These are phyloP conservation scores for Sepioteuthis lessoniana DNA, from an alignment of 2,888 invertebrate genomes.

Conservation along the genomic window DNA sequence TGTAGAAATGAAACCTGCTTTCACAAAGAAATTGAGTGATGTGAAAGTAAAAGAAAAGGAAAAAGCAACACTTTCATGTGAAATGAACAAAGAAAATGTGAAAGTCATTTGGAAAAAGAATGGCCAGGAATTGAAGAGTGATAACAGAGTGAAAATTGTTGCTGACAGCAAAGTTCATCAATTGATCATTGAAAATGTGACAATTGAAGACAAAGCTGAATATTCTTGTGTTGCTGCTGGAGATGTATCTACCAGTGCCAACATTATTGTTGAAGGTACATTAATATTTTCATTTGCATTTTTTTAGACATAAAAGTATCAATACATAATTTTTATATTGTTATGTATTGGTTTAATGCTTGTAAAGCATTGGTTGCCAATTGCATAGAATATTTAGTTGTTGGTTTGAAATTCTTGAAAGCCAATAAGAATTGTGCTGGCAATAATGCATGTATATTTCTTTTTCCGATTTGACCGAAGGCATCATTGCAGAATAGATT, in stretches of 20 bases:
- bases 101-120: constrained; percentile 70
- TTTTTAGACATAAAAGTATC: no score
- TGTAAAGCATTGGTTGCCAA: no score
- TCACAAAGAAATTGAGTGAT: neutral
- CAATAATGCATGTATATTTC: no score
- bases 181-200: constrained; percentile 65
- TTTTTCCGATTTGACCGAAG: no score
- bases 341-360: no score
- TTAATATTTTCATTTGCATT: neutral
- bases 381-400: no score
- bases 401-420: no score
- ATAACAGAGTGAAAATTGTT: constrained; percentile 77
- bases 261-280: constrained; percentile 68
- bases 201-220: constrained; percentile 67
- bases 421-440: no score
- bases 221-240: constrained; percentile 66
- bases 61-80: neutral
- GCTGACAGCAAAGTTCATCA: constrained; percentile 80
- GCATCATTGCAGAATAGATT: no score
- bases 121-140: constrained; percentile 56
- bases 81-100: neutral
- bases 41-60: constrained; percentile 1
- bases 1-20: neutral
- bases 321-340: no score
- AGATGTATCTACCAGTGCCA: constrained; percentile 66